These are phyloP conservation scores for Nasonia vitripennis DNA, from an alignment of 1,140 invertebrate species.

Conservation along the genomic window DNA sequence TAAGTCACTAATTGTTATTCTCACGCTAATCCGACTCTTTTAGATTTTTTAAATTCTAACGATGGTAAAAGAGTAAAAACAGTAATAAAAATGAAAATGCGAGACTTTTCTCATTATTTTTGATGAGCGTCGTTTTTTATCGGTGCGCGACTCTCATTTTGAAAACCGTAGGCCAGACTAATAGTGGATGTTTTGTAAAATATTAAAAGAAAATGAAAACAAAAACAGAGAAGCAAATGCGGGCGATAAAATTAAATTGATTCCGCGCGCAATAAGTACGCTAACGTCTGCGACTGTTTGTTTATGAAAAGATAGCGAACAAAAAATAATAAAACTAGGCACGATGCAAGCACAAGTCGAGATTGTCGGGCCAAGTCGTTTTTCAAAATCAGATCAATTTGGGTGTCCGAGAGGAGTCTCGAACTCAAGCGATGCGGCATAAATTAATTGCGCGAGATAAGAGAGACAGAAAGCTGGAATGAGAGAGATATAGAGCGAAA, in stretches of 20 bases:
- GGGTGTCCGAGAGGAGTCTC: conserved; percentile 54
- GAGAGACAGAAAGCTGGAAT: conserved; percentile 42
- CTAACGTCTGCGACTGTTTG: conserved; percentile 26
- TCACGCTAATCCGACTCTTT: conserved; percentile 31
- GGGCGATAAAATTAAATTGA: conserved; percentile 14
- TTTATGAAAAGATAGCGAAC: conserved; percentile 22
- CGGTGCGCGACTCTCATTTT: conserved; percentile 61
- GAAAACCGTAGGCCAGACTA: conserved; percentile 67
- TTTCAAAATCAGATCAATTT: conserved; percentile 55
- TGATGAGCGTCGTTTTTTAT: conserved; percentile 54
- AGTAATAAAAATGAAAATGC: conserved; percentile 47
- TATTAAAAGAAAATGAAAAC: conserved; percentile 62
- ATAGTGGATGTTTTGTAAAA: conserved; percentile 73
- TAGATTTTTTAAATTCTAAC: conserved; percentile 44
- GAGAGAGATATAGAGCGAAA: conserved; percentile 50
- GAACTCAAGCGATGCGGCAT: conserved; percentile 50
- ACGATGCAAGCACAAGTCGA: conserved; percentile 55
- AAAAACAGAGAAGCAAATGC: conserved; percentile 58
- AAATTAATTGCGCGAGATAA: conserved; percentile 48
- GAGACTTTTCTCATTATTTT: conserved; percentile 50
- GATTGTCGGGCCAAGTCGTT: conserved; percentile 55
- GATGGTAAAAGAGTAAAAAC: conserved; percentile 42
- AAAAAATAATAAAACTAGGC: conserved; percentile 51
- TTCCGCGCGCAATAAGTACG: not conserved
- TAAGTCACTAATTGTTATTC: conserved; percentile 21